Evolutionary conservation across 1,140 invertebrate genomes (phyloP).

Genomic region (Brachionus calyciflorus): DNA sequence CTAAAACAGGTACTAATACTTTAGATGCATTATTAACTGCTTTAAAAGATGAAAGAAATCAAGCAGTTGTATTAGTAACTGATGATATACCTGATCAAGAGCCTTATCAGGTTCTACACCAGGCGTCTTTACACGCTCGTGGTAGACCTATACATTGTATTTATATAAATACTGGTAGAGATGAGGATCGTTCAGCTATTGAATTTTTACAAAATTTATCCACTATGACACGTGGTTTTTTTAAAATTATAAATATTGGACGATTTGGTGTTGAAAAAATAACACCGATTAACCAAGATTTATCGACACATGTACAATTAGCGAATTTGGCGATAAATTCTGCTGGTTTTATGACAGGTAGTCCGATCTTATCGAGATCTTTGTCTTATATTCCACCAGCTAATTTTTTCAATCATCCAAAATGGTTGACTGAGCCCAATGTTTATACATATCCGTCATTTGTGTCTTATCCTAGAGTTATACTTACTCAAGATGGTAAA

Average conservation of each 20-base stretch:
- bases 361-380: conserved; percentile 46
- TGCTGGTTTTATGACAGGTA: conserved; percentile 56
- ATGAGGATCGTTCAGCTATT: conserved; percentile 52
- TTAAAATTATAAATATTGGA: conserved; percentile 55
- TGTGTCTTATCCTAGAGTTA: neutral
- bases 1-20: conserved; percentile 60
- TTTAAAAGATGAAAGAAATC: conserved; percentile 53
- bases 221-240: conserved; percentile 58
- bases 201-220: conserved; percentile 59
- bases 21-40: conserved; percentile 57
- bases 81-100: conserved; percentile 59
- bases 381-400: neutral
- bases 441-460: conserved; percentile 18
- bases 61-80: conserved; percentile 58
- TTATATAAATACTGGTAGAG: conserved; percentile 50
- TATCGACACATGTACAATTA: conserved; percentile 52
- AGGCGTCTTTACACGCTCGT: conserved; percentile 50
- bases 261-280: conserved; percentile 56
- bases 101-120: conserved; percentile 56
- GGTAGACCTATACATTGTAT: conserved; percentile 57
- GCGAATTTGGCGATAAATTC: conserved; percentile 52
- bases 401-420: conserved; percentile 52
- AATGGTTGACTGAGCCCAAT: neutral
- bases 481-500: neutral
- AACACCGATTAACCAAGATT: conserved; percentile 54